Evolutionary conservation across 2,113 vertebrate species (phyloP).

Genomic region (Canis aureus): DNA sequence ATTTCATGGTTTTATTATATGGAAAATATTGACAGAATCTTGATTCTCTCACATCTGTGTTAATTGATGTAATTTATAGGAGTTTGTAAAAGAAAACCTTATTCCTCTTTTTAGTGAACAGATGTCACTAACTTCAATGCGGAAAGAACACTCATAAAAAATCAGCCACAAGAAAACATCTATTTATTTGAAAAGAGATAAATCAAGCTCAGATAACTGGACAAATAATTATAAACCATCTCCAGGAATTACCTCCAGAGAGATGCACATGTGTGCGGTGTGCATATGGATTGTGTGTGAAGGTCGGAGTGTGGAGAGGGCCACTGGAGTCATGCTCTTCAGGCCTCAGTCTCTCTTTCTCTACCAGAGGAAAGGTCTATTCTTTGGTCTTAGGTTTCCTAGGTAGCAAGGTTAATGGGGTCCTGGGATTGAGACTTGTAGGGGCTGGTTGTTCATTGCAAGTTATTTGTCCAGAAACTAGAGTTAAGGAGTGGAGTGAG

Average conservation of each 20-base stretch:
- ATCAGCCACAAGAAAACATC: slow-evolving; percentile 23
- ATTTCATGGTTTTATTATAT: background rate
- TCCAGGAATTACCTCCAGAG: background rate
- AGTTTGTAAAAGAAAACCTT: background rate
- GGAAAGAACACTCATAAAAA: slow-evolving; percentile 40
- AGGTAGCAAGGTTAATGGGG: background rate
- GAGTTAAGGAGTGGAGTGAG: background rate
- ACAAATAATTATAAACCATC: background rate
- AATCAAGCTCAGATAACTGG: slow-evolving; percentile 31
- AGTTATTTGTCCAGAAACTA: background rate
- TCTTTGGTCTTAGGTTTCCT: background rate
- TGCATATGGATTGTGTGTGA: background rate
- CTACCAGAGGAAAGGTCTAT: background rate
- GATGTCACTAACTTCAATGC: slow-evolving; percentile 50
- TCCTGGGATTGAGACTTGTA: background rate
- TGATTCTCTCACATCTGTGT: slow-evolving; percentile 9
- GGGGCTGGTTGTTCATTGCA: background rate
- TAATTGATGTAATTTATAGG: background rate
- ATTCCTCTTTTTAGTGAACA: background rate
- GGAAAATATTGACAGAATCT: slow-evolving; percentile 23
- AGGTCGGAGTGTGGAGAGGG: background rate
- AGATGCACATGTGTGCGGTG: background rate
- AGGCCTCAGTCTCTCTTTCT: background rate
- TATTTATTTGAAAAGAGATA: slow-evolving; percentile 41
- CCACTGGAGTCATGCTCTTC: background rate